Evolutionary conservation across 2,888 invertebrate genomes (phyloP), one percentile per base, ranked within the genome.

Genomic region (Euzophera pinguis): DNA sequence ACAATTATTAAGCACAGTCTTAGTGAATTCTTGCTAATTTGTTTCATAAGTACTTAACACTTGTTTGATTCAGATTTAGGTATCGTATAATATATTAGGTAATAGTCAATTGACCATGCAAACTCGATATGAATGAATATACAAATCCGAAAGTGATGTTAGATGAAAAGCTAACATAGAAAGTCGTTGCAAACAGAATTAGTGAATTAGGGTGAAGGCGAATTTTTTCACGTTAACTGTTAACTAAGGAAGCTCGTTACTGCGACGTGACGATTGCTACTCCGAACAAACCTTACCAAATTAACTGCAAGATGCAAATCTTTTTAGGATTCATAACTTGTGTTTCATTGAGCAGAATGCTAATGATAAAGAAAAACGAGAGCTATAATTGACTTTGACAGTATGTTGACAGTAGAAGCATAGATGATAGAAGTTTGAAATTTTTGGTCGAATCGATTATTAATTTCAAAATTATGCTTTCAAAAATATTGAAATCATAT

Each of bases 161-260:
- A 12, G 12, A n/a, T 6, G 38, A 13, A 14, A 14, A 1, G 35
- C 13, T 38, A 7, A 38, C 37, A 14, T 38, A 43, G 62, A 52
- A 56, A 57, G 22, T 45, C 63, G 56, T 53, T 55, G 43, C 6
- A 13, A 29, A 29, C 43, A 45, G 42, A 42, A 14, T 45, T 45
- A 43, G 32, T 43, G 14, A 45, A 14, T 45, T 45, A 14, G 64
- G 63, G 67, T 61, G 64, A 61, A 55, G 62, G 71, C 65, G 66
- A 75, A 88, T 88, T 83, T 87, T 83, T 86, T 76, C 88, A 86
- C 89, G 88, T 83, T 75, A 79, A 76, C 69, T 80, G 84, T 84
- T 84, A 81, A 81, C 82, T 84, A 72, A 78, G 81, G 79, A 77
- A 81, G 84, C 88, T 89, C 89, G 86, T 89, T 89, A 86, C 76